Conservation (phyloP, 2,113 vertebrate species). For the Todiramphus chloris region DNA sequence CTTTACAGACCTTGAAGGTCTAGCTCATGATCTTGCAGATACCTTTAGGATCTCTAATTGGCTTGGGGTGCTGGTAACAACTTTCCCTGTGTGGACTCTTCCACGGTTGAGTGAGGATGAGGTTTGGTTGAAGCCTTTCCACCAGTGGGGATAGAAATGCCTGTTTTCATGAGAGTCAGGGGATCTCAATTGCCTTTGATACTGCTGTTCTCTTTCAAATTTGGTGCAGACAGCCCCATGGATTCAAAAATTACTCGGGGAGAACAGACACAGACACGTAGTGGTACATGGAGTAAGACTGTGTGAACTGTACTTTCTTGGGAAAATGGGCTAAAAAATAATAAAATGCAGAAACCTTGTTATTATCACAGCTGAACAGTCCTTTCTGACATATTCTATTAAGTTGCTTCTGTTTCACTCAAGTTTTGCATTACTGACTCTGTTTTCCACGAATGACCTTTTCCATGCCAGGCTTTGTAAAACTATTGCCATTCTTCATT, state of each 20-base stretch:
- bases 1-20: not conserved
- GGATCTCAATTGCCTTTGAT: not conserved
- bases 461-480: conserved; percentile 4
- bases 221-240: not conserved
- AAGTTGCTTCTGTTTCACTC: conserved; percentile 25
- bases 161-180: not conserved
- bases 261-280: not conserved
- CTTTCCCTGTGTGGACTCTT: not conserved
- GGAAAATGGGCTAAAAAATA: not conserved
- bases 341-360: not conserved
- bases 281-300: not conserved
- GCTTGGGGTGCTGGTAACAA: not conserved
- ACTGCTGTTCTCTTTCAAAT: not conserved
- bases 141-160: fast-evolving
- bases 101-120: not conserved
- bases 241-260: not conserved
- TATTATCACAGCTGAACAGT: not conserved
- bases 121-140: not conserved
- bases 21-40: not conserved
- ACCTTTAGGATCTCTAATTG: not conserved
- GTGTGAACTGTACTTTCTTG: not conserved
- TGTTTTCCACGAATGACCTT: conserved; percentile 51
- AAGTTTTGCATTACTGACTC: not conserved
- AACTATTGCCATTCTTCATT: conserved; percentile 52
- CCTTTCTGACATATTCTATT: conserved; percentile 9